phyloP scores from a whole-genome alignment of 2,797 vertebrate species.

The Gouania willdenowi region DNA sequence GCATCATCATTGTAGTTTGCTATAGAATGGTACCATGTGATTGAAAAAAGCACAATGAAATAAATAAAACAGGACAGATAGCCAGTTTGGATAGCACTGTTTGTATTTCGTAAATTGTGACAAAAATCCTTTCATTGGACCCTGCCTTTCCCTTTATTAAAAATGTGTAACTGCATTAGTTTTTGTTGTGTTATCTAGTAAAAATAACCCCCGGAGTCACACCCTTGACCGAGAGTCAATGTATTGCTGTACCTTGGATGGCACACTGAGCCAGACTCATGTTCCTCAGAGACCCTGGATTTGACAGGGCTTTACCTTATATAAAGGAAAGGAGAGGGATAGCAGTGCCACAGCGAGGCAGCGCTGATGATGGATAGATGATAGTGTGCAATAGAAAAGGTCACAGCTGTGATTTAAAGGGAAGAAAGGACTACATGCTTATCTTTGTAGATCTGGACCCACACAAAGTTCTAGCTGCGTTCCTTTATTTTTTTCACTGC shows the following conservation, averaged over 20 bases:
- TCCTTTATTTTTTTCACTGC: background rate
- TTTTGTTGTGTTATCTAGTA: too few species aligned
- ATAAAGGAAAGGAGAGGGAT: conserved; percentile 42
- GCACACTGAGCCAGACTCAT: conserved; percentile 6
- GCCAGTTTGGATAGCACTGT: too few species aligned
- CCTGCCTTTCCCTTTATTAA: too few species aligned
- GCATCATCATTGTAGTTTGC: too few species aligned
- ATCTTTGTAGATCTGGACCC: conserved; percentile 62
- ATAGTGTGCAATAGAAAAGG: conserved; percentile 64
- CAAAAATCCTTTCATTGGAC: too few species aligned
- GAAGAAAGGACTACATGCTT: conserved; percentile 54
- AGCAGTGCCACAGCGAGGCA: conserved; percentile 36
- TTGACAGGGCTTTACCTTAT: conserved; percentile 15
- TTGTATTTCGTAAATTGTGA: too few species aligned
- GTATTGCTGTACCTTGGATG: background rate
- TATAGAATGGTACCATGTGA: too few species aligned
- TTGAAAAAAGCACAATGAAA: too few species aligned
- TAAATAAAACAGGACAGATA: too few species aligned
- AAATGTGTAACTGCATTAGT: too few species aligned
- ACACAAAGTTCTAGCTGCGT: conserved; percentile 21
- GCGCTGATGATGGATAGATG: conserved; percentile 57
- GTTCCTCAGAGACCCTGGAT: conserved; percentile 9
- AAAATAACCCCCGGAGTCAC: too few species aligned
- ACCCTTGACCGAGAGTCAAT: conserved; percentile 11
- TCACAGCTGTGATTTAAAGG: conserved; percentile 59